phyloP scores from a whole-genome alignment of 2,113 vertebrate genomes.

The Edolisoma coerulescens region DNA sequence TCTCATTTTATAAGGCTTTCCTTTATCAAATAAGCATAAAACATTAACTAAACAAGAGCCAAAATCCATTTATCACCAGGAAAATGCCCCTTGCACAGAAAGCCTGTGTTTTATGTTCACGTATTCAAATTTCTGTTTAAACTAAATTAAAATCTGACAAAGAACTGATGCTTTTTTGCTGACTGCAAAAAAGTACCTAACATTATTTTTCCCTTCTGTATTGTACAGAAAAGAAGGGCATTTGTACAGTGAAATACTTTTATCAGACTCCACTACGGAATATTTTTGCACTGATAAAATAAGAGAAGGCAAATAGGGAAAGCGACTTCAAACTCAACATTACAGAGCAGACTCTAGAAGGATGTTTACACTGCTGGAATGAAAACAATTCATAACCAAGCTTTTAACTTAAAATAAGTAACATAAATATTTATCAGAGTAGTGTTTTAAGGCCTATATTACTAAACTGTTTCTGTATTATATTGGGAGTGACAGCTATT shows the following conservation, averaged over 20 bases:
- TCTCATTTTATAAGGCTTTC: constrained; percentile 60
- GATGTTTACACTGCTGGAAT: constrained; percentile 62
- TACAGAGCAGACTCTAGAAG: constrained; percentile 24
- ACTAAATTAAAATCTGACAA: background rate
- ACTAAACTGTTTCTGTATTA: constrained; percentile 31
- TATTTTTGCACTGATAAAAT: constrained; percentile 33
- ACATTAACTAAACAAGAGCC: constrained; percentile 8
- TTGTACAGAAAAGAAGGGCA: background rate
- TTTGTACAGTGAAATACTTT: background rate
- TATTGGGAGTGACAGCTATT: constrained; percentile 40
- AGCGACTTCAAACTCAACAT: constrained; percentile 16
- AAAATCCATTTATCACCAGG: constrained; percentile 3
- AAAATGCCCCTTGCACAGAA: background rate
- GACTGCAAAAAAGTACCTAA: background rate
- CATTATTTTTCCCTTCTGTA: background rate
- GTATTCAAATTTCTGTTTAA: background rate
- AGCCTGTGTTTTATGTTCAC: background rate
- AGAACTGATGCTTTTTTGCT: background rate
- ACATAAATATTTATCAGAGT: constrained; percentile 61
- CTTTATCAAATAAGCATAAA: constrained; percentile 71
- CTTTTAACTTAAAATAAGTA: constrained; percentile 65
- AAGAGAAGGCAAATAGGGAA: constrained; percentile 11
- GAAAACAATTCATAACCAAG: constrained; percentile 61
- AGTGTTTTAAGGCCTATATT: constrained; percentile 47
- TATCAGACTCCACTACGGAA: background rate